Conservation (phyloP, 2,888 invertebrate species). For the Troides aeacus region DNA sequence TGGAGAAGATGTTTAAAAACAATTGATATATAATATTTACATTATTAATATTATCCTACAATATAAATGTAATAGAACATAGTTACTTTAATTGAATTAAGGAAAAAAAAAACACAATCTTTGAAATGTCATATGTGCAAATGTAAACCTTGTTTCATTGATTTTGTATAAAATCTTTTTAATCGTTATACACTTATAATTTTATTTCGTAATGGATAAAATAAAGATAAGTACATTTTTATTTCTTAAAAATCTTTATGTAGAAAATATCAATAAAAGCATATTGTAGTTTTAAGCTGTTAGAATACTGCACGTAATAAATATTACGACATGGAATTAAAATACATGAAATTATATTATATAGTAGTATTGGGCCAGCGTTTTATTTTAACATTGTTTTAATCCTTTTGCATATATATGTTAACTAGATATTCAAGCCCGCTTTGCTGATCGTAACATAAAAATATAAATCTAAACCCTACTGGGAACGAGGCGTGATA, state of each 20-base stretch:
- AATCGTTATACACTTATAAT: constrained; percentile 16
- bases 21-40: constrained; percentile 8
- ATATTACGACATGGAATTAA: neutral
- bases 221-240: constrained; percentile 22
- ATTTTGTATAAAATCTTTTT: constrained; percentile 9
- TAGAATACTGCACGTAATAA: neutral
- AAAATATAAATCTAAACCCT: too few species aligned
- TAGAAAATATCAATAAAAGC: constrained; percentile 2
- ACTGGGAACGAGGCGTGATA: too few species aligned
- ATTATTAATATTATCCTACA: constrained; percentile 2
- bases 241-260: constrained; percentile 13
- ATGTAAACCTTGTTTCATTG: constrained; percentile 7
- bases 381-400: neutral
- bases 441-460: too few species aligned
- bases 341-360: constrained; percentile 5
- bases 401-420: too few species aligned
- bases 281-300: neutral
- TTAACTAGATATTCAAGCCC: too few species aligned
- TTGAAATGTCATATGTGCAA: constrained; percentile 3
- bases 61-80: neutral
- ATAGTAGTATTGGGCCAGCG: constrained; percentile 1
- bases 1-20: constrained; percentile 43
- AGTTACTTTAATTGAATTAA: neutral
- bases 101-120: neutral
- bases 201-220: constrained; percentile 6